Evolutionary conservation across 2,888 invertebrate genomes (phyloP), one percentile per base, ranked within the genome.

Genomic region (Napeogenes sylphis): DNA sequence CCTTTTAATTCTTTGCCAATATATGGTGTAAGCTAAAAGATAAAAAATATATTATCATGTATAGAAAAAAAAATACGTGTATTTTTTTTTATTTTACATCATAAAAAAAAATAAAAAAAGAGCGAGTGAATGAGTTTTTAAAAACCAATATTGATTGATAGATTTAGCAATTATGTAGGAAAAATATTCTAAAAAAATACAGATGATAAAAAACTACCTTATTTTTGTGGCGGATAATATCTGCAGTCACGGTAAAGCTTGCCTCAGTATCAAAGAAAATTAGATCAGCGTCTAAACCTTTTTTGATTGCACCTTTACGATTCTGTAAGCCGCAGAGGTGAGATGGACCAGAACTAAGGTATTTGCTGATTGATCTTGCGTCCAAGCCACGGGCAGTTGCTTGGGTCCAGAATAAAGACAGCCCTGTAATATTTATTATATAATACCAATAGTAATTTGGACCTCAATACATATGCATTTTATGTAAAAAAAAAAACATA

Each of bases 201-300:
- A 21, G 21, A 21, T 21, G 21, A 21, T 21, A 21, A 21, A 21
- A 21, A 21, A 21, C 21, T 21, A 93, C 94, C 91, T 94, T 95
- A 78, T 94, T 94, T 70, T 94, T 93, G 71, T 94, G 93, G n/a
- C 91, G 85, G 68, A 94, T 92, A 35, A 89, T 90, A n/a, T 92
- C 90, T 58, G 90, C 76, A 12, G 87, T 84, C 8, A 94, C 92
- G 53, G 80, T 80, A 71, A 93, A 93, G 35, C 87, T 85, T 55
- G 90, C 91, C 4, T 94, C 92, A 0, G 95, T 93, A 78, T 94
- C 91, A 90, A 95, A 95, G 68, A 94, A 91, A 58, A 95, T 93
- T 55, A 95, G 91, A 76, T 95, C 95, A 0, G 94, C 95, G 73
- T 95, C 94, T 59, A 91, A 91, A 4, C 94, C 94, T 4, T 87